Evolutionary conservation across 2,888 invertebrate species (phyloP).

Genomic region (Acrocyrtus sp.): DNA sequence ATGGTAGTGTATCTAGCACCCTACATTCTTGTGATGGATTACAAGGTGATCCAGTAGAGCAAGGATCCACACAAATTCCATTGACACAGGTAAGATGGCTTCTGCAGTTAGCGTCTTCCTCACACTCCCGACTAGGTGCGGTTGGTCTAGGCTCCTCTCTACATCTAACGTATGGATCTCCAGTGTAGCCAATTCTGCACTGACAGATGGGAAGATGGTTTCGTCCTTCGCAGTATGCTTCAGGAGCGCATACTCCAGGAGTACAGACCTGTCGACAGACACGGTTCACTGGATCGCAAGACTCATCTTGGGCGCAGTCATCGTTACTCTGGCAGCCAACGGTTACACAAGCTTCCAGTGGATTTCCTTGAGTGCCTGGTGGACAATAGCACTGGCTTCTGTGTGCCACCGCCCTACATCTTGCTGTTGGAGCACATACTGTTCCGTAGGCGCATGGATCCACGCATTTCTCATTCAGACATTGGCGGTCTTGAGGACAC

Average conservation of each 20-base stretch:
- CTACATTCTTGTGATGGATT: constrained; percentile 81
- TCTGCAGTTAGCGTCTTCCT: constrained; percentile 80
- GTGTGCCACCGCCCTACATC: constrained; percentile 80
- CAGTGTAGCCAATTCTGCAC: constrained; percentile 79
- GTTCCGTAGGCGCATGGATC: constrained; percentile 77
- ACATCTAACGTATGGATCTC: constrained; percentile 83
- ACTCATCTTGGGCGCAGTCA: constrained; percentile 85
- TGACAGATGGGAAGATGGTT: constrained; percentile 82
- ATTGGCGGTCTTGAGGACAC: constrained; percentile 86
- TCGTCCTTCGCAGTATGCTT: constrained; percentile 79
- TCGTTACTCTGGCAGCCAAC: constrained; percentile 89
- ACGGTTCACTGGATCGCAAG: constrained; percentile 84
- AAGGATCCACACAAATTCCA: constrained; percentile 80
- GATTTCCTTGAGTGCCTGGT: constrained; percentile 85
- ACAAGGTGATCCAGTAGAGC: constrained; percentile 73
- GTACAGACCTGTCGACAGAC: constrained; percentile 85
- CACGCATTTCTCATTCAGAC: constrained; percentile 81
- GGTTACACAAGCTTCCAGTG: constrained; percentile 81
- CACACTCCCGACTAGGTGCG: constrained; percentile 72
- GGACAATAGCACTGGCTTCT: constrained; percentile 83
- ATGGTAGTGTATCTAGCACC: constrained; percentile 80
- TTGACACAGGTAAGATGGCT: constrained; percentile 81
- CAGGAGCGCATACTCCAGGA: constrained; percentile 81
- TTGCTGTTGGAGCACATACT: constrained; percentile 82
- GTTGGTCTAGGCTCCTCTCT: constrained; percentile 50